Conservation (phyloP, 1,140 invertebrate genomes). For the Panagrolaimus sp. region DNA sequence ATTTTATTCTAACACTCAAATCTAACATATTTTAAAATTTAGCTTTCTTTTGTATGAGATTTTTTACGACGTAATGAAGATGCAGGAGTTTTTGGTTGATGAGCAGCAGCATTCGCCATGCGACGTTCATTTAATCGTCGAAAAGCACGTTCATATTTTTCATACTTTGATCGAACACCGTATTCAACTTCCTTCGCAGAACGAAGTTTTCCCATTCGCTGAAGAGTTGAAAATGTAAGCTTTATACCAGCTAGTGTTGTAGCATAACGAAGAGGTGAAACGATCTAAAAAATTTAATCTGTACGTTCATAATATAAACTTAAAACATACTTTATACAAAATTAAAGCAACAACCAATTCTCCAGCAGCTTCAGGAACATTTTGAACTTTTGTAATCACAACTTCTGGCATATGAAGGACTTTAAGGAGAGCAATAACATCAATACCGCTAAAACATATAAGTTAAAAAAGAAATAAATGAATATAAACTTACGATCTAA, state of each 20-base stretch:
- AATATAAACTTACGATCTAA: slow-evolving; percentile 32
- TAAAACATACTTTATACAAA: slow-evolving; percentile 45
- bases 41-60: slow-evolving; percentile 1
- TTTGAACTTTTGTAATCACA: slow-evolving; percentile 45
- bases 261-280: slow-evolving; percentile 46
- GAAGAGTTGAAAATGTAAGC: slow-evolving; percentile 38
- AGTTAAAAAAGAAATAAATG: too few relatives aligned
- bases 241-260: slow-evolving; percentile 39
- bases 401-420: slow-evolving; percentile 41
- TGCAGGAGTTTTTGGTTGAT: not conserved
- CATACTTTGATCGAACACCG: slow-evolving; percentile 23
- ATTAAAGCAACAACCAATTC: slow-evolving; percentile 45
- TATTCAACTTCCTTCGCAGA: slow-evolving; percentile 47
- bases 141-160: slow-evolving; percentile 16
- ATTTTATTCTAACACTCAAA: not conserved
- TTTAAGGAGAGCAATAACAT: slow-evolving; percentile 43
- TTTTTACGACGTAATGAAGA: too few relatives aligned
- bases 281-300: slow-evolving; percentile 33
- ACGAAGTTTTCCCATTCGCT: slow-evolving; percentile 40
- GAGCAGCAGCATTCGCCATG: not conserved
- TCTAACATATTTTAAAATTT: not conserved
- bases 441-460: slow-evolving; percentile 43
- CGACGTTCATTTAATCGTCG: slow-evolving; percentile 2
- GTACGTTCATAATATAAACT: not conserved
- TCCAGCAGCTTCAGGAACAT: slow-evolving; percentile 41